Base-by-base conservation (phyloP, 1,140 invertebrate genomes). In the Andricus grossulariae region DNA sequence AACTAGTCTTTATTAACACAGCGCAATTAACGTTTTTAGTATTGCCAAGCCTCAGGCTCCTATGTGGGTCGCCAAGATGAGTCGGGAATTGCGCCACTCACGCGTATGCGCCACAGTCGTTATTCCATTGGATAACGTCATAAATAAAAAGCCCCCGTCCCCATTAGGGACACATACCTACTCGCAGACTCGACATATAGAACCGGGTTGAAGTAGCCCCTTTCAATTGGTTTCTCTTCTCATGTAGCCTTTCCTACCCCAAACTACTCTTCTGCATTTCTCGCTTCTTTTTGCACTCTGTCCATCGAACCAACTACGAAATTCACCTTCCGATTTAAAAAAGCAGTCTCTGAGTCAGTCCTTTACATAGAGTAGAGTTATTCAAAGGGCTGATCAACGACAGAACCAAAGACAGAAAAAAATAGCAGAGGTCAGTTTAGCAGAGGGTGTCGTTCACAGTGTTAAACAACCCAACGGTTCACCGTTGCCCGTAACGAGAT, bases 1-100 rank as follows among this genome's bases (percentile, higher is more conserved):
- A 54, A 39, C 21, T 8, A 12, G 70, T 70, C 50, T 81, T 76
- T 83, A 83, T 84, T 79, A 80, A 79, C 75, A 79, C 54, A 25
- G 52, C 73, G 80, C 76, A 83, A 85, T 85, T 85, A 85, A 82
- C 78, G 76, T 80, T 82, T 82, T 77, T 74, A 76, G 73, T 72
- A 77, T 75, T 78, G 66, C 50, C 50, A 54, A 73, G 60, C 60
- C 60, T 66, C 54, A 66, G 50, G 60, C 57, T 50, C 71, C 70
- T 77, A 80, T 82, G 60, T 83, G 77, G 81, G 76, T 84, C 81
- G 72, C 76, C 60, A 55, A 76, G 81, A 76, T 54, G 74, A 73
- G 60, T 51, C 76, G 83, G 74, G 72, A 82, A 82, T 83, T 74
- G 52, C 39, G 55, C 18, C 32, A 75, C 60, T 66, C 57, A 12